Evolutionary conservation across 2,888 invertebrate genomes (phyloP).

Genomic region (Suillia variegata): DNA sequence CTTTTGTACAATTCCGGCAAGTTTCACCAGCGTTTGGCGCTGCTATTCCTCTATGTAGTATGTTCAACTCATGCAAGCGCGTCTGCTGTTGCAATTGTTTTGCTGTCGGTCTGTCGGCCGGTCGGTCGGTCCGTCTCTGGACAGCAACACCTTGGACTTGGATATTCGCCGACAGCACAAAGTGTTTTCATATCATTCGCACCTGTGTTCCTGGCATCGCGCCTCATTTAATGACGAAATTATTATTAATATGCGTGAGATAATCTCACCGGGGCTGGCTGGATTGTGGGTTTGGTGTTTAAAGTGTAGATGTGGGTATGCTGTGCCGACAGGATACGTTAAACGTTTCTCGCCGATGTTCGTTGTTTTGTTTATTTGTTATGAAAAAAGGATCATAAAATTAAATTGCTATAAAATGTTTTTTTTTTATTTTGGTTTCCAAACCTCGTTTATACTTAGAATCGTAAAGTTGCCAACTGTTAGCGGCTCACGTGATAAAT

Average conservation of each 20-base stretch:
- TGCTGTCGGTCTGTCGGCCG: not conserved
- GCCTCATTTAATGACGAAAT: conserved; percentile 44
- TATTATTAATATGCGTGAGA: conserved; percentile 51
- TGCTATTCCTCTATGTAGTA: not conserved
- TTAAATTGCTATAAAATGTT: conserved; percentile 37
- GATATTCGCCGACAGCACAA: conserved; percentile 12
- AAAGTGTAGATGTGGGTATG: not conserved
- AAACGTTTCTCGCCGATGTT: conserved; percentile 15
- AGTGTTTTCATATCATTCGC: conserved; percentile 28
- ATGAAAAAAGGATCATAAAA: conserved; percentile 34
- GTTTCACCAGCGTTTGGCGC: not conserved
- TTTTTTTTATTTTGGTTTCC: conserved; percentile 9
- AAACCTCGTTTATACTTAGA: conserved; percentile 17
- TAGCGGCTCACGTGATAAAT: conserved; percentile 33
- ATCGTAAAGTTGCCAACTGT: conserved; percentile 22
- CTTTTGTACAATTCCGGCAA: not conserved
- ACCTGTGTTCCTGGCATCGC: conserved; percentile 2
- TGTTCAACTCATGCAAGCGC: not conserved
- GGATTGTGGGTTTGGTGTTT: not conserved
- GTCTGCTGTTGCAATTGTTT: not conserved
- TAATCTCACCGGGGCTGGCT: conserved; percentile 25
- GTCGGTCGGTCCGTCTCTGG: too few species aligned
- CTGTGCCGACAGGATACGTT: not conserved
- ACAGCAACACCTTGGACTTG: too few species aligned
- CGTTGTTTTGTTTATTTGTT: conserved; percentile 19